Evolutionary conservation across 53 echinoderm and acorn worm genomes (phyloP).

Genomic region (Arbacia lixula): DNA sequence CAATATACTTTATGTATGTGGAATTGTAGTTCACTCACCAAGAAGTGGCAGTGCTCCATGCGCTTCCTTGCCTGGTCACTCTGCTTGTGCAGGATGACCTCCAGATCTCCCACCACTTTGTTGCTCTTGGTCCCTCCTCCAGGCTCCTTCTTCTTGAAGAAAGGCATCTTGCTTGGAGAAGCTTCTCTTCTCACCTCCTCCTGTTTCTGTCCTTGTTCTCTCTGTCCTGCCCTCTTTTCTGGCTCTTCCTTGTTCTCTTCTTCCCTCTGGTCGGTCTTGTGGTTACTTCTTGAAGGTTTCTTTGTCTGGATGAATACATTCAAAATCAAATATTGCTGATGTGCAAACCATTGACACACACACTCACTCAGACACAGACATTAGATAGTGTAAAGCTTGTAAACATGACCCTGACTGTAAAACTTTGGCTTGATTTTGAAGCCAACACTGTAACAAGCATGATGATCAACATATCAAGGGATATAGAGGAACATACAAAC

Average conservation of each 20-base stretch:
- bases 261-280: neutral
- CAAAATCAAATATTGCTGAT: too few species aligned
- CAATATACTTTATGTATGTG: too few species aligned
- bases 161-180: slow-evolving; percentile 46
- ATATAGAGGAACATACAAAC: too few species aligned
- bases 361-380: too few species aligned
- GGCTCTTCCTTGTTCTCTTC: neutral
- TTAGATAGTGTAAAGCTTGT: too few species aligned
- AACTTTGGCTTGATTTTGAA: too few species aligned
- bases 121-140: neutral
- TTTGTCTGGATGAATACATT: slow-evolving; percentile 13
- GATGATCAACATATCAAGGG: too few species aligned
- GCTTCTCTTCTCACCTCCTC: neutral
- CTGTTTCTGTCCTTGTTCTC: neutral
- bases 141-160: slow-evolving; percentile 51
- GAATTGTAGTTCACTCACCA: slow-evolving; percentile 71
- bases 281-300: neutral
- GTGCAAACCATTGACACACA: too few species aligned
- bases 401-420: too few species aligned
- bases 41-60: slow-evolving; percentile 76
- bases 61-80: slow-evolving; percentile 75
- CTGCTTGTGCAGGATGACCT: slow-evolving; percentile 65
- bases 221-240: neutral
- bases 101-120: slow-evolving; percentile 31
- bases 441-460: too few species aligned